A percentile compares a stretch with the other conserved stretches of the same genome.
Evolutionary conservation across 2,888 invertebrate genomes (phyloP).

Genomic region (Amphipoea oculea): DNA sequence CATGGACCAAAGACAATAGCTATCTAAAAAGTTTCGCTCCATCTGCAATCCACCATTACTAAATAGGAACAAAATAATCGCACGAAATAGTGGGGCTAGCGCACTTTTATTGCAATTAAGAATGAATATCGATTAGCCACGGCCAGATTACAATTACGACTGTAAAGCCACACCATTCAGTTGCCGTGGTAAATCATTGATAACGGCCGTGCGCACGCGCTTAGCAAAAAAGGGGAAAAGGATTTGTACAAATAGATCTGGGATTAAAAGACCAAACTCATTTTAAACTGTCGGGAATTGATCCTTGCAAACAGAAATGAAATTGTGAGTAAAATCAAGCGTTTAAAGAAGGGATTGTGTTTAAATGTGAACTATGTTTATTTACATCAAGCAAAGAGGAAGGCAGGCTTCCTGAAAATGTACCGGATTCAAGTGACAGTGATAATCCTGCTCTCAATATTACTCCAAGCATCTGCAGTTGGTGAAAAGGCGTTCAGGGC

Average conservation of each 20-base stretch:
- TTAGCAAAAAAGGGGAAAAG: slow-evolving; percentile 42
- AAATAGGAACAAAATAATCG: slow-evolving; percentile 48
- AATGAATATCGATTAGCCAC: slow-evolving; percentile 71
- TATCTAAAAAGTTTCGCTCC: slow-evolving; percentile 12
- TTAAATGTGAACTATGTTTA: slow-evolving; percentile 34
- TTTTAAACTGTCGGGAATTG: neutral
- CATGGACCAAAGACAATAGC: slow-evolving; percentile 4
- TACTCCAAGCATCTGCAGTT: slow-evolving; percentile 53
- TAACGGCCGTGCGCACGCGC: slow-evolving; percentile 68
- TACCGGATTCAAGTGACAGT: slow-evolving; percentile 23
- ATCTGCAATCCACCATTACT: slow-evolving; percentile 29
- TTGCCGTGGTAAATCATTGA: slow-evolving; percentile 75
- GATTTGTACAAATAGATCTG: slow-evolving; percentile 13
- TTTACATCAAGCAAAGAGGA: slow-evolving; percentile 12
- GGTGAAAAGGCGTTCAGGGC: slow-evolving; percentile 84
- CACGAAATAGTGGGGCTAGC: slow-evolving; percentile 41
- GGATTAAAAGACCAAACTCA: slow-evolving; percentile 16
- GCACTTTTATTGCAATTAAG: slow-evolving; percentile 64
- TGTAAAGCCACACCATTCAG: slow-evolving; percentile 69
- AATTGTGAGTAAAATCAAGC: neutral
- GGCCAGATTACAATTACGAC: slow-evolving; percentile 72
- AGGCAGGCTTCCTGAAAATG: slow-evolving; percentile 45
- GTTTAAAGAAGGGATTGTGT: neutral
- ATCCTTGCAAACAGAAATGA: neutral
- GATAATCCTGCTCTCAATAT: slow-evolving; percentile 24